Conservation (phyloP, 2,797 vertebrate species). For the Chrosomus eos region DNA sequence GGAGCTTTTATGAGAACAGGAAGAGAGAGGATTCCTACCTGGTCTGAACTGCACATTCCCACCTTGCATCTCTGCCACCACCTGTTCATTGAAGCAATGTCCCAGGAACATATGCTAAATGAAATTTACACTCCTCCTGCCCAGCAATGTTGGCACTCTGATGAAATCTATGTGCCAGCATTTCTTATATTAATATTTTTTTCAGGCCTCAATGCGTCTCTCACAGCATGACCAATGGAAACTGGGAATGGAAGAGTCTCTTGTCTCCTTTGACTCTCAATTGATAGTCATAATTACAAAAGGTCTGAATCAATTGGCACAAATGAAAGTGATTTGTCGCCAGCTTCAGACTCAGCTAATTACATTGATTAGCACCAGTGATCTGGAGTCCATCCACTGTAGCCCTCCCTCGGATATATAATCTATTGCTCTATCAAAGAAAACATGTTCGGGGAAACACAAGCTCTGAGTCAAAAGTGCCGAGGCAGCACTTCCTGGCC, state of each 20-base stretch:
- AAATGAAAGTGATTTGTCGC: slow-evolving; percentile 73
- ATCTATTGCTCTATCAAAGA: slow-evolving; percentile 67
- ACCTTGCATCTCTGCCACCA: slow-evolving; percentile 65
- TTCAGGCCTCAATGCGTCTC: slow-evolving; percentile 44
- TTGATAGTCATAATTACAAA: slow-evolving; percentile 77
- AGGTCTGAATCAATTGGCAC: slow-evolving; percentile 72
- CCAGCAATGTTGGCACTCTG: slow-evolving; percentile 62
- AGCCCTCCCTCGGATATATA: slow-evolving; percentile 68
- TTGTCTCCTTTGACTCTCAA: slow-evolving; percentile 69
- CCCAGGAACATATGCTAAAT: slow-evolving; percentile 76
- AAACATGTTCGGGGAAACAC: slow-evolving; percentile 66
- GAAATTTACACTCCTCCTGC: slow-evolving; percentile 70
- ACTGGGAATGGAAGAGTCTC: slow-evolving; percentile 48
- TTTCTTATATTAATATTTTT: slow-evolving; percentile 30
- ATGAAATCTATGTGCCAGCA: slow-evolving; percentile 52
- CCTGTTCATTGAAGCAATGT: slow-evolving; percentile 71
- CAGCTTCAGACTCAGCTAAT: slow-evolving; percentile 68
- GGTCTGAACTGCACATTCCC: slow-evolving; percentile 26
- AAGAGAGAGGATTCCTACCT: slow-evolving; percentile 21
- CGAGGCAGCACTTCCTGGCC: slow-evolving; percentile 57
- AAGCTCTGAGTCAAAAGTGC: slow-evolving; percentile 60
- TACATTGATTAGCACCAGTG: slow-evolving; percentile 70
- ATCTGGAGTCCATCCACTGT: slow-evolving; percentile 67
- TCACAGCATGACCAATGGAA: slow-evolving; percentile 66
- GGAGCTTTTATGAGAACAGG: not conserved